A percentile compares a stretch with the other conserved stretches of the same genome.
phyloP scores from a whole-genome alignment of 2,888 invertebrate genomes.

The Cantharis nigra region DNA sequence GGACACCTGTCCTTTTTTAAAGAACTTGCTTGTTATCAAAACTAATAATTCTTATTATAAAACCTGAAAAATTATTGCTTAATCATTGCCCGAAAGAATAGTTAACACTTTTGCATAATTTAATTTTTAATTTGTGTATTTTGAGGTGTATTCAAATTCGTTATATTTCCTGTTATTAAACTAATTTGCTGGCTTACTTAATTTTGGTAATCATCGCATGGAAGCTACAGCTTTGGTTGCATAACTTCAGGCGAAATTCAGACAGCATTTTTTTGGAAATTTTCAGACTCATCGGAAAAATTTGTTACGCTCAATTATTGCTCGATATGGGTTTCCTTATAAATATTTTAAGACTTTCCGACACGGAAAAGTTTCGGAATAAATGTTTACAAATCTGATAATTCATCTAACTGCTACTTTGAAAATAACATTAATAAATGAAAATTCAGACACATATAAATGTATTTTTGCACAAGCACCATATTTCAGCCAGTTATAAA shows the following conservation, averaged over 20 bases:
- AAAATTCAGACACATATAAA: constrained; percentile 26
- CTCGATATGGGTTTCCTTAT: not conserved
- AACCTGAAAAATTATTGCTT: not conserved
- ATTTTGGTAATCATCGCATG: not conserved
- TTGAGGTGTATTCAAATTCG: not conserved
- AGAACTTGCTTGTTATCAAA: constrained; percentile 40
- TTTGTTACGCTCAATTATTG: not conserved
- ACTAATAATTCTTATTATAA: constrained; percentile 29
- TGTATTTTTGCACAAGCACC: constrained; percentile 34
- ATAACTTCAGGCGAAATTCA: not conserved
- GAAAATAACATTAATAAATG: constrained; percentile 7
- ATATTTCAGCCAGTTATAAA: constrained; percentile 57
- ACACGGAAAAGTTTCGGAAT: not conserved
- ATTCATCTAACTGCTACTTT: constrained; percentile 18
- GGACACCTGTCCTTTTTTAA: constrained; percentile 46
- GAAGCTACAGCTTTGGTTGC: not conserved
- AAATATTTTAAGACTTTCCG: not conserved
- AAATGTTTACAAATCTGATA: not conserved
- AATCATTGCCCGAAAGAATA: not conserved
- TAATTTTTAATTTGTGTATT: not conserved
- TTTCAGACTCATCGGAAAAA: not conserved
- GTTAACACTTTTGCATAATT: not conserved
- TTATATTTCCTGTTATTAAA: not conserved
- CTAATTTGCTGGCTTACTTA: not conserved
- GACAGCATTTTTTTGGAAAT: not conserved